Percentiles rank a stretch among this genome's conserved stretches.
phyloP scores from a whole-genome alignment of 2,113 vertebrate species.

The Amia ocellicauda region DNA sequence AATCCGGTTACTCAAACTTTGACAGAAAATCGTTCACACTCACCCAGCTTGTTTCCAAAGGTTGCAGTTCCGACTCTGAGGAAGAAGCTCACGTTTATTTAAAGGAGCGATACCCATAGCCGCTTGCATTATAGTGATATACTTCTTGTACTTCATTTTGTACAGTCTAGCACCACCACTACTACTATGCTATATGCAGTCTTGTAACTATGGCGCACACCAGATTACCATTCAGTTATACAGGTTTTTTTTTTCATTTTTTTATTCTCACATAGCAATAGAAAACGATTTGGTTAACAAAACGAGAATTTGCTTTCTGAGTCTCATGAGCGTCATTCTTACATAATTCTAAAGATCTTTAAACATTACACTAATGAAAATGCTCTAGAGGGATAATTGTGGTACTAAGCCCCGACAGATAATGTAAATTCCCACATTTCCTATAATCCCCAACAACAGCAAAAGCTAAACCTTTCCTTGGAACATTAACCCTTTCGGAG shows the following conservation, averaged over 20 bases:
- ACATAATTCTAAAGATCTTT: slow-evolving; percentile 65
- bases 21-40: slow-evolving; percentile 44
- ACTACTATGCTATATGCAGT: background rate
- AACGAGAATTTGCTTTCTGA: slow-evolving; percentile 48
- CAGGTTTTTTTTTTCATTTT: background rate
- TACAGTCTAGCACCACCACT: slow-evolving; percentile 23
- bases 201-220: background rate
- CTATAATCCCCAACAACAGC: slow-evolving; percentile 39
- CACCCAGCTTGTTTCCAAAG: slow-evolving; percentile 80
- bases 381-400: slow-evolving; percentile 65
- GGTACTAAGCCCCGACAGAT: slow-evolving; percentile 67
- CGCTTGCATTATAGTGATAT: slow-evolving; percentile 80
- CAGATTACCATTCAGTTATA: background rate
- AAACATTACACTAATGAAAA: slow-evolving; percentile 77
- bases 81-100: slow-evolving; percentile 85
- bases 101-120: slow-evolving; percentile 82
- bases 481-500: slow-evolving; percentile 5
- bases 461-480: slow-evolving; percentile 18
- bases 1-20: background rate
- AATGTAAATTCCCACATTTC: slow-evolving; percentile 34
- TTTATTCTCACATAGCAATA: background rate
- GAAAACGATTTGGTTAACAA: slow-evolving; percentile 14
- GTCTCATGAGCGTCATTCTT: slow-evolving; percentile 64
- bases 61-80: slow-evolving; percentile 75
- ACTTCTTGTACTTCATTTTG: slow-evolving; percentile 88